Base-by-base conservation (phyloP, 2,888 invertebrate genomes). In the Noctua janthina region DNA sequence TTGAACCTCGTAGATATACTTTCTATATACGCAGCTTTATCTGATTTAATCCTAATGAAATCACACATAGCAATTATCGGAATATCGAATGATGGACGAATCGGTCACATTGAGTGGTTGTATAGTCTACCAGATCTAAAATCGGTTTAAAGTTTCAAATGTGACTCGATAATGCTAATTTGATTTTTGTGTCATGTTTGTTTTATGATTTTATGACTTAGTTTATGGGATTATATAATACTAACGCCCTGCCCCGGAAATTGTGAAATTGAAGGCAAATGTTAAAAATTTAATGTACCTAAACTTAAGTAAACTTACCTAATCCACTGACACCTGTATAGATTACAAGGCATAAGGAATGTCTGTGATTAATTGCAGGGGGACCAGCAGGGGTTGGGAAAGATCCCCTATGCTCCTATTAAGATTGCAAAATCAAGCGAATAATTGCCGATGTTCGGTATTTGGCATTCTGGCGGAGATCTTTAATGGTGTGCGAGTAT, bases 1-100 rank as follows among this genome's bases (percentile, higher is more conserved):
- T 35, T 29, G 59, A 69, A 66, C 35, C 79, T 74, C 2, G 54
- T 79, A 51, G 7, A 70, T 71, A 68, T 71, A 81, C 46, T 83
- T 83, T 81, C n/a, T 43, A 76, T 86, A 83, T 86, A 73, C 62
- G 46, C 66, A 0, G n/a, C 66, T n/a, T 66, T 82, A 76, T 74
- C 73, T 73, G 49, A 15, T 17, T n/a, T 84, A 84, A 86, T 73
- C 86, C 67, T 84, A 74, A 82, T 86, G 70, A 86, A 82, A 86
- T 84, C 83, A 75, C 56, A 69, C 43, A 75, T 69, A 51, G 73
- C 76, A 82, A 83, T 82, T 73, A 83, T 66, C 46, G 62, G 39
- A 46, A 64, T 29, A 79, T 74, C 66, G 15, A 66, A 66, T 70
- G n/a, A 15, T 54, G 64, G n/a, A 54, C 15, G 23, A 56, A 70